Conservation (phyloP, 2,888 invertebrate species). For the Patella pellucida region DNA sequence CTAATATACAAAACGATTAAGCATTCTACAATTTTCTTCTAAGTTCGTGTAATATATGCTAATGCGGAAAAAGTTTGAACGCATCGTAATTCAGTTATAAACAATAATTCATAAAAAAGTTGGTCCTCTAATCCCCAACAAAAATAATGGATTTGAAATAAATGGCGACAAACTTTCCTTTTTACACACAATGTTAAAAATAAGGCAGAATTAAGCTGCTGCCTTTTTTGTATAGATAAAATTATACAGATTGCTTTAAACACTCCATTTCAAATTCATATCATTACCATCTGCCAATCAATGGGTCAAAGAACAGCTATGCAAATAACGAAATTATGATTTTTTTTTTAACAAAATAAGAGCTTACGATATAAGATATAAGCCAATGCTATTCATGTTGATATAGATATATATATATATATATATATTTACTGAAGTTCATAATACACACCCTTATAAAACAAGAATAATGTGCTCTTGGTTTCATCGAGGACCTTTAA, state of each 20-base stretch:
- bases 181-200: not conserved
- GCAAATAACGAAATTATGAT: not conserved
- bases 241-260: not conserved
- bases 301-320: not conserved
- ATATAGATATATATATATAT: no score
- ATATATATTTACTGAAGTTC: no score
- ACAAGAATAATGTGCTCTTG: no score
- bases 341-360: no score
- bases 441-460: no score
- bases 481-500: no score
- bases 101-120: not conserved
- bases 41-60: not conserved
- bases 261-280: not conserved
- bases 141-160: not conserved
- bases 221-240: not conserved
- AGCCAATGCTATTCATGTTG: no score
- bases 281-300: not conserved
- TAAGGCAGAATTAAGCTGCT: conserved; percentile 1
- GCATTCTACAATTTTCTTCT: not conserved
- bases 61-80: not conserved
- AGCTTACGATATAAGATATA: no score
- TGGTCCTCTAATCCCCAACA: not conserved
- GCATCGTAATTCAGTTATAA: not conserved
- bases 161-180: no score
- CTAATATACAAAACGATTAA: not conserved